Percentiles rank a stretch among this genome's conserved stretches.
Evolutionary conservation across 2,113 vertebrate species (phyloP).

Genomic region (Osmerus eperlanus): DNA sequence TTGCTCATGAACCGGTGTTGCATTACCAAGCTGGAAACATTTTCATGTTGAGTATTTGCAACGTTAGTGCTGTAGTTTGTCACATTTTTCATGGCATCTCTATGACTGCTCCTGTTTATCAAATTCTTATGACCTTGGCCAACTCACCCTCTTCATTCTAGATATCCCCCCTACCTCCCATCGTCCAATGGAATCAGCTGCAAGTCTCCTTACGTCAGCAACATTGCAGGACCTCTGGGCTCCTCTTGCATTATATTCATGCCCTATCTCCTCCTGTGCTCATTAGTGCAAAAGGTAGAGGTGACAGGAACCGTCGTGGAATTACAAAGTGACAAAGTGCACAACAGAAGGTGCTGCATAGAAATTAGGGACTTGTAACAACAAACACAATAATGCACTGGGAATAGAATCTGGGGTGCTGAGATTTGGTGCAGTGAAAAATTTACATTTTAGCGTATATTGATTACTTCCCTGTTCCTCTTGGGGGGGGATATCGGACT

Average conservation of each 20-base stretch:
- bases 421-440: constrained; percentile 69
- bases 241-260: constrained; percentile 61
- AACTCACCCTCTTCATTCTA: constrained; percentile 42
- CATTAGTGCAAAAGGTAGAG: constrained; percentile 68
- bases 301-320: constrained; percentile 61
- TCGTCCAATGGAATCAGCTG: constrained; percentile 59
- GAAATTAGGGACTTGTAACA: constrained; percentile 31
- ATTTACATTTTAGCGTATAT: constrained; percentile 71
- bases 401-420: constrained; percentile 43
- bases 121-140: constrained; percentile 63
- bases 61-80: constrained; percentile 5
- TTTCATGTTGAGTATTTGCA: background rate
- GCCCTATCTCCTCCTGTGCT: constrained; percentile 57
- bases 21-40: background rate
- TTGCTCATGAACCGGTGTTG: background rate
- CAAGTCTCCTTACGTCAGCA: constrained; percentile 64
- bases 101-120: constrained; percentile 59
- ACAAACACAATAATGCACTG: constrained; percentile 37
- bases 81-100: constrained; percentile 30
- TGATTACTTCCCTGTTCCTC: constrained; percentile 62
- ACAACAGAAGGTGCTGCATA: constrained; percentile 40
- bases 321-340: constrained; percentile 62
- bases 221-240: constrained; percentile 66
- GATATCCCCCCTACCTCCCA: constrained; percentile 32
- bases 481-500: constrained; percentile 62